Percentiles rank a stretch among this genome's conserved stretches.
phyloP scores from a whole-genome alignment of 2,888 invertebrate genomes.

The Empis stercorea region DNA sequence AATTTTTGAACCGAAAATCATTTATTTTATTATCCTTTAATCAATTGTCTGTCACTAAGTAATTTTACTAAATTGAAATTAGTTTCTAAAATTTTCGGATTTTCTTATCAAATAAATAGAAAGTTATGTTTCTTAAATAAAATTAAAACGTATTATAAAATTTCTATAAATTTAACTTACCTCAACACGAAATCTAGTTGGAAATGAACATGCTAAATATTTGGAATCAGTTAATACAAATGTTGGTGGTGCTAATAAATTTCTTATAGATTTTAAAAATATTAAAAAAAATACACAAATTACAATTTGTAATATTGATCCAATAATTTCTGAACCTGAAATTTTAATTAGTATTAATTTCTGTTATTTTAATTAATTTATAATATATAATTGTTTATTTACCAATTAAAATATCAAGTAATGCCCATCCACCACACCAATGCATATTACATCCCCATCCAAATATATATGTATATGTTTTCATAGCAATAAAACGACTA shows the following conservation, averaged over 20 bases:
- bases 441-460: conserved; percentile 39
- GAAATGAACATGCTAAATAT: conserved; percentile 36
- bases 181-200: conserved; percentile 34
- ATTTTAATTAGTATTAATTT: background rate
- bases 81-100: too few species aligned
- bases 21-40: too few species aligned
- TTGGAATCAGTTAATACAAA: conserved; percentile 35
- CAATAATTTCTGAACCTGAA: conserved; percentile 9
- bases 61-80: too few species aligned
- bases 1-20: too few species aligned
- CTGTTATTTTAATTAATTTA: too few species aligned
- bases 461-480: conserved; percentile 38
- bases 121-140: too few species aligned
- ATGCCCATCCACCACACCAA: conserved; percentile 27
- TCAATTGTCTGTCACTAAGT: too few species aligned
- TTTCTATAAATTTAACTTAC: conserved; percentile 18
- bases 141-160: too few species aligned
- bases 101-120: too few species aligned
- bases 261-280: conserved; percentile 28
- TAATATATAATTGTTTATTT: conserved; percentile 1
- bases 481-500: conserved; percentile 9
- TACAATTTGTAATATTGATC: conserved; percentile 9
- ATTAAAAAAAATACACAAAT: conserved; percentile 19
- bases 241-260: conserved; percentile 36
- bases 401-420: conserved; percentile 12